Evolutionary conservation across 2,888 invertebrate species (phyloP), one percentile per base, ranked within the genome.

Genomic region (Volucella zonaria): DNA sequence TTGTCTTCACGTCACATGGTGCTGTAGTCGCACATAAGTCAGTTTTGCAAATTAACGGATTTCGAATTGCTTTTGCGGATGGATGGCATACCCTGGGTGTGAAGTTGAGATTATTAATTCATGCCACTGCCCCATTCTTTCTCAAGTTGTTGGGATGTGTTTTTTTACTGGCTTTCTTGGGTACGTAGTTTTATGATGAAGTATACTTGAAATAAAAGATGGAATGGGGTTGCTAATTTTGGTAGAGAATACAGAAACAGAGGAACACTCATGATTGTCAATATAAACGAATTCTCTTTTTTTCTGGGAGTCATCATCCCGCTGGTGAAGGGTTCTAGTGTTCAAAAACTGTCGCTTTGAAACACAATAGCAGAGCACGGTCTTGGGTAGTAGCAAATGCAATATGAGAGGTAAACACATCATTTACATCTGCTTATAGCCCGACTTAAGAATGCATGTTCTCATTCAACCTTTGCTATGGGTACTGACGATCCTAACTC

Each of bases 21-120:
- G 18, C 4, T 15, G 58, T 40, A 31, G 31, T 31, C 31, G 1
- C 1, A 31, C 6, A 10, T 64, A 54, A 56, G 74, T 64, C 56
- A 71, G 64, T 78, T 78, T 71, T 71, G 70, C 62, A 64, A 54
- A 70, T 78, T 58, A 71, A 70, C 62, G 42, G 70, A 77, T 77
- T 77, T 70, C 31, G 54, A 47, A 64, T 64, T 54, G 42, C 49
- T 49, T 51, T 51, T n/a, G 42, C 14, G 58, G 40, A 14, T 8
- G 0, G 15, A 1, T 1, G 1, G 9, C 38, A 8, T 42, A 18
- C 23, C 12, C 2, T 45, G 73, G 64, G 75, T 75, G 66, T 59
- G 59, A 67, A 51, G 42, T 51, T 67, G 43, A 59, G 58, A 75
- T 66, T 75, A 75, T 75, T 75, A 75, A 75, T 67, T 75, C 56